Percentiles rank a stretch among this genome's conserved stretches.
These are phyloP conservation scores for Spondyliosoma cantharus DNA, from an alignment of 2,797 vertebrate species.

Conservation along the genomic window DNA sequence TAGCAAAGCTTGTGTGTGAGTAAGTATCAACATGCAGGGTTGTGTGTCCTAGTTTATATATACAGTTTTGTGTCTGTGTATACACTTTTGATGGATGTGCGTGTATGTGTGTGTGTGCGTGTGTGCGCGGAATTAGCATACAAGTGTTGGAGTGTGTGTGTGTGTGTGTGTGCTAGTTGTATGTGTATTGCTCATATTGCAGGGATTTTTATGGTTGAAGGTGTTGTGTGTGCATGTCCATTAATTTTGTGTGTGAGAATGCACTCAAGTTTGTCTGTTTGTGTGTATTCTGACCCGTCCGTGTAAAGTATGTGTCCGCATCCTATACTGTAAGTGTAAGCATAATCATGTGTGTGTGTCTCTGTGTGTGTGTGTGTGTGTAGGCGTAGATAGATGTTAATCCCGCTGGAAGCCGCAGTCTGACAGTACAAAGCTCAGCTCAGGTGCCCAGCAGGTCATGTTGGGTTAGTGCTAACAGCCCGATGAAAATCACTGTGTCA, in stretches of 20 bases:
- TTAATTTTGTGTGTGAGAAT: too few species aligned
- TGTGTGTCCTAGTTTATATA: neutral
- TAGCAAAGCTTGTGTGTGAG: slow-evolving; percentile 29
- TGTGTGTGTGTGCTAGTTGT: neutral
- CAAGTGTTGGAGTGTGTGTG: neutral
- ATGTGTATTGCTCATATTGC: neutral
- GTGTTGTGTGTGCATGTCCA: neutral
- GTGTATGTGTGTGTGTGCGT: neutral
- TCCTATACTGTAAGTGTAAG: neutral
- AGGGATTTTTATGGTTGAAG: too few species aligned
- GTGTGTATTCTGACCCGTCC: neutral
- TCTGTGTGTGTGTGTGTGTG: slow-evolving; percentile 25
- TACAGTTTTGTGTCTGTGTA: neutral
- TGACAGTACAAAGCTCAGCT: slow-evolving; percentile 64
- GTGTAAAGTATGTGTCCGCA: neutral
- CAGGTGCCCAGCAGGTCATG: slow-evolving; percentile 64
- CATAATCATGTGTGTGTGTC: neutral
- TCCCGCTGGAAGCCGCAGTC: slow-evolving; percentile 38
- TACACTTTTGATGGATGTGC: neutral
- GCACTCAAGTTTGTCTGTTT: neutral
- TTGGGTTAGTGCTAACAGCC: slow-evolving; percentile 52
- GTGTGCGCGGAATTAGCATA: neutral
- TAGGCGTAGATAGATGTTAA: slow-evolving; percentile 65
- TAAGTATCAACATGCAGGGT: slow-evolving; percentile 8
- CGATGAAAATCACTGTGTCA: slow-evolving; percentile 51